Evolutionary conservation across 2,797 vertebrate species (phyloP).

Genomic region (Philypnodon macrostomus): DNA sequence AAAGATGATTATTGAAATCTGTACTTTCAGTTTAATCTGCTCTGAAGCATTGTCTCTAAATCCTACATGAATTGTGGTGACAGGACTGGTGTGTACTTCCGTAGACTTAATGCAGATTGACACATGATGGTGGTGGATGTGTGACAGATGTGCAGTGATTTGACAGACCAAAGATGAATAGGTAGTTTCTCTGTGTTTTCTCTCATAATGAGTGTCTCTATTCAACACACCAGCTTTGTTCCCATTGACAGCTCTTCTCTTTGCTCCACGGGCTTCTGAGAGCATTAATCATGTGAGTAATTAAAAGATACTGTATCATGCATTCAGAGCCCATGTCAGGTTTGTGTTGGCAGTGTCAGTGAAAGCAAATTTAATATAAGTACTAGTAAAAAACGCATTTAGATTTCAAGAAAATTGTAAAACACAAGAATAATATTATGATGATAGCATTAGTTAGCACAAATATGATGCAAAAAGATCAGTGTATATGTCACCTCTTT

Average conservation of each 20-base stretch:
- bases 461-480: no score
- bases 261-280: constrained; percentile 3
- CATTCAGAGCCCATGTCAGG: neutral
- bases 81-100: neutral
- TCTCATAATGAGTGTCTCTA: neutral
- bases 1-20: no score
- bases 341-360: neutral
- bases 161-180: neutral
- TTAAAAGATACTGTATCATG: constrained; percentile 1
- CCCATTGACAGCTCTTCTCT: neutral
- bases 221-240: neutral
- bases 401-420: no score
- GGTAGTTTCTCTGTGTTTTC: neutral
- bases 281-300: constrained; percentile 6
- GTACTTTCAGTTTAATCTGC: no score
- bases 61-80: no score
- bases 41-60: neutral
- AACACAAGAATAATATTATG: no score
- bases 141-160: neutral
- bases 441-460: no score
- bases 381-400: no score
- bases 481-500: no score
- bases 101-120: constrained; percentile 1
- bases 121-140: neutral
- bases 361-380: no score